phyloP scores from a whole-genome alignment of 2,888 invertebrate species.

The Xylocampa areola region DNA sequence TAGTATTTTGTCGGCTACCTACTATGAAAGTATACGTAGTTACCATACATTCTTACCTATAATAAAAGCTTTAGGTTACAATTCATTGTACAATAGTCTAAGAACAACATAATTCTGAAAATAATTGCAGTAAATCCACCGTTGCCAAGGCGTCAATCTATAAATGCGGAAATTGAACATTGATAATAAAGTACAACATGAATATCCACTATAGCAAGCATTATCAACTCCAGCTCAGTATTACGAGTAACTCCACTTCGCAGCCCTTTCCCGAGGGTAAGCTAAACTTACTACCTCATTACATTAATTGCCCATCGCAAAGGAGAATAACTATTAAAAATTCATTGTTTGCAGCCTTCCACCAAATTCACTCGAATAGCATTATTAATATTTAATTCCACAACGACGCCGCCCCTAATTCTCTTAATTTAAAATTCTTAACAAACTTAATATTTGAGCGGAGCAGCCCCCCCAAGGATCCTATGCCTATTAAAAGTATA shows the following conservation, averaged over 20 bases:
- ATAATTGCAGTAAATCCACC: slow-evolving; percentile 16
- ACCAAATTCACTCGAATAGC: slow-evolving; percentile 77
- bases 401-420: slow-evolving; percentile 82
- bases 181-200: slow-evolving; percentile 44
- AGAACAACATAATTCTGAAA: not conserved
- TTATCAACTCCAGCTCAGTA: slow-evolving; percentile 65
- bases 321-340: slow-evolving; percentile 85
- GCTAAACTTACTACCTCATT: slow-evolving; percentile 81
- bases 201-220: slow-evolving; percentile 56
- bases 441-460: slow-evolving; percentile 87
- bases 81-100: too few relatives aligned
- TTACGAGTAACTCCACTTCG: slow-evolving; percentile 72
- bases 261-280: slow-evolving; percentile 60
- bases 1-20: not conserved
- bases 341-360: slow-evolving; percentile 80
- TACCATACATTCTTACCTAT: too few relatives aligned
- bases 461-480: slow-evolving; percentile 73
- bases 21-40: too few relatives aligned
- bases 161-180: slow-evolving; percentile 48
- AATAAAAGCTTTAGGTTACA: not conserved
- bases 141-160: slow-evolving; percentile 21
- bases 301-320: slow-evolving; percentile 82
- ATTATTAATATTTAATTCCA: slow-evolving; percentile 87
- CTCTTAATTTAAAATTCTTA: slow-evolving; percentile 87
- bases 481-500: slow-evolving; percentile 69